Evolutionary conservation across 2,113 vertebrate species (phyloP), one percentile per base, ranked within the genome.

Genomic region (Hippocampus barbouri): DNA sequence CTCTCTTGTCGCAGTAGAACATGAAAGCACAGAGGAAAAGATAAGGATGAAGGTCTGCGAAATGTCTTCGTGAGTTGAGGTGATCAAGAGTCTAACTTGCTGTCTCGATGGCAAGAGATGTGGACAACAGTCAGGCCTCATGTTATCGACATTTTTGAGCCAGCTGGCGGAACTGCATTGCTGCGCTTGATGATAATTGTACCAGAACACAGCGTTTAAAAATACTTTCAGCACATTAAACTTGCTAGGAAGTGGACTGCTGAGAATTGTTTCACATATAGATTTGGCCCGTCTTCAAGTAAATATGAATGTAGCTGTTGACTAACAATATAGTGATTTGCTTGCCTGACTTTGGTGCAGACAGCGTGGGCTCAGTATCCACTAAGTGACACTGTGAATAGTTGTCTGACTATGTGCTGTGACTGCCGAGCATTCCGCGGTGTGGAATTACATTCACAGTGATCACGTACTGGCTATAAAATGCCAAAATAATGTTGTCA

Each of bases 1-100:
- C 83, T 85, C 69, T 79, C 34, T 38, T 79, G 71, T 74, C 79
- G 77, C 73, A 60, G 60, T 65, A 75, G 73, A 74, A 80, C 82
- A 82, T 89, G 70, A 88, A 87, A 83, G 79, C 71, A 73, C 74
- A 8, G 18, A 6, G 62, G 69, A 51, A 66, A 64, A 76, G 87
- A 87, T 84, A 79, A 81, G 76, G 70, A 84, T 78, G 69, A 72
- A 81, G 76, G 62, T 66, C 66, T 45, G 56, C 10, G 45, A 71
- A 77, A 82, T 75, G 77, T 60, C 54, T 79, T n/a, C 68, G 20
- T 60, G 74, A 74, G 67, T 72, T 60, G 60, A 84, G 67, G 63
- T 75, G 68, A 79, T 23, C 43, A 66, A 30, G 1, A 78, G 69
- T 66, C 65, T 64, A 57, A 77, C 65, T 76, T 73, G 21, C 69